These are phyloP conservation scores for Hyposoter dolosus DNA, from an alignment of 2,888 invertebrate genomes.

Conservation along the genomic window DNA sequence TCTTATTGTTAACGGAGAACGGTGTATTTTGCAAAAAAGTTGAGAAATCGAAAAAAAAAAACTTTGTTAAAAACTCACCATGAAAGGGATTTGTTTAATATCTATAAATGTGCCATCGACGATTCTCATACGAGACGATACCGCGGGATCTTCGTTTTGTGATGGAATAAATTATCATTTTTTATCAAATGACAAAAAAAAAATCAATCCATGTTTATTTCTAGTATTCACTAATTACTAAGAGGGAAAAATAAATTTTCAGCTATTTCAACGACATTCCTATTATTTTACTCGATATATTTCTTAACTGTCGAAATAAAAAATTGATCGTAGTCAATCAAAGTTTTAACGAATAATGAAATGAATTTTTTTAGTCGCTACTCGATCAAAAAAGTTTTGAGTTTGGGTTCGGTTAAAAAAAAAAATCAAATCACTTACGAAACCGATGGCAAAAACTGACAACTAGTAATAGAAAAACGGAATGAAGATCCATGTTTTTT, in stretches of 20 bases:
- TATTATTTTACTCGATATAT: background rate
- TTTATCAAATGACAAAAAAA: background rate
- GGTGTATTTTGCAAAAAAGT: background rate
- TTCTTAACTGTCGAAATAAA: background rate
- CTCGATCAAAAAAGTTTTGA: background rate
- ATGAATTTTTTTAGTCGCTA: background rate
- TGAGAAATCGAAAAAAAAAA: conserved; percentile 3
- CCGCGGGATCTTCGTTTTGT: conserved; percentile 41
- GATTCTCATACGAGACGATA: conserved; percentile 79
- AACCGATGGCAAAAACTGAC: conserved; percentile 31
- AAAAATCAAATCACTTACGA: conserved; percentile 54
- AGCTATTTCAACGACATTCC: background rate
- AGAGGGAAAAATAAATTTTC: background rate
- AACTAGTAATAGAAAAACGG: conserved; percentile 15
- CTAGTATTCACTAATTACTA: background rate
- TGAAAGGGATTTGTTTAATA: conserved; percentile 85
- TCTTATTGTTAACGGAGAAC: background rate
- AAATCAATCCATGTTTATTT: background rate
- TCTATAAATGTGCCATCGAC: conserved; percentile 85
- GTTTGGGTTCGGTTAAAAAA: background rate
- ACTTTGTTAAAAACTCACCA: conserved; percentile 79
- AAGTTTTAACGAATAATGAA: background rate
- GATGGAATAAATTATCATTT: background rate
- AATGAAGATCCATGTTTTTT: conserved; percentile 18
- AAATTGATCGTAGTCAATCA: background rate